Evolutionary conservation across 2,797 vertebrate species (phyloP), one percentile per base, ranked within the genome.

Genomic region (Leptodactylus fallax): DNA sequence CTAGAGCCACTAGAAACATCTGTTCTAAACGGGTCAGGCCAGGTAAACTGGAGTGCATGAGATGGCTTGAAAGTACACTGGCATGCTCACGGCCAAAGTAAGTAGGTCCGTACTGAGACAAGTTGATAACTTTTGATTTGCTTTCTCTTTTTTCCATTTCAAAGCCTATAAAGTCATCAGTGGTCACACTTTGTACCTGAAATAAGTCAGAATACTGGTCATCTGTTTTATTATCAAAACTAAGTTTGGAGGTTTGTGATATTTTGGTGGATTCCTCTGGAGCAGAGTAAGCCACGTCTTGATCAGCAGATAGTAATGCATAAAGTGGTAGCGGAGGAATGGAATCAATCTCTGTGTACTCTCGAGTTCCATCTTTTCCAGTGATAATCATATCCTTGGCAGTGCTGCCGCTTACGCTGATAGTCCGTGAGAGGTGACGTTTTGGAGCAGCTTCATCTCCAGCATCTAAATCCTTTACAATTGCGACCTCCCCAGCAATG

Each of bases 311-410:
- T 88, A 99, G 96, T 87, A 99, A 93, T 0, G 97, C 96, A 14
- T 99, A 97, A 0, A 99, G 95, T 0, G 98, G 98, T 80, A 99
- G 90, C 0, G 98, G 98, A 16, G 98, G 98, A 90, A 99, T 98
- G n/a, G 98, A 99, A 91, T 99, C 98, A 91, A 99, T 99, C 91
- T 99, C 98, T 0, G 98, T 99, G 91, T 99, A 99, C 93, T 99
- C 98, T 14, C 98, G 94, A 19, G 97, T 97, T 0, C 98, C 97
- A 3, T 99, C 98, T 36, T 98, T 97, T 21, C 98, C 98, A 0
- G 97, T 96, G 81, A 97, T 97, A 25, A 99, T 97, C 74, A 97
- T 98, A 90, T 99, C 98, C 90, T 99, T 99, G 51, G 98, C 98
- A 12, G 98, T 99, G 91, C 98, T 99, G 89, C 98, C 98, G 0